Conservation (phyloP, 2,888 invertebrate species). For the Epirrhoe tristata region DNA sequence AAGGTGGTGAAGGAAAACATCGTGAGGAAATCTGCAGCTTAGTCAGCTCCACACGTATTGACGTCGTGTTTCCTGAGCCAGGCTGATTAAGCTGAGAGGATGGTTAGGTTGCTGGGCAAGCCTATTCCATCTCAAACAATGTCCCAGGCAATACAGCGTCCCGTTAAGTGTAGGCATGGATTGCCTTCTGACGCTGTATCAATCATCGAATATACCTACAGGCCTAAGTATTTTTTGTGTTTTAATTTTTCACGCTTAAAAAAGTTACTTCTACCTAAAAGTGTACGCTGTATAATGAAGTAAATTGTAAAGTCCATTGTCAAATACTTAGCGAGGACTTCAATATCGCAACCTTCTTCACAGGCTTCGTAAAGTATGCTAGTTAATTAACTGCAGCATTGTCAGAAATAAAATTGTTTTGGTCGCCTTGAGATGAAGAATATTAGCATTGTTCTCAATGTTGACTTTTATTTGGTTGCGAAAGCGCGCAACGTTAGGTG, state of each 20-base stretch:
- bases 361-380: slow-evolving; percentile 20
- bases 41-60: too few relatives aligned
- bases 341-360: slow-evolving; percentile 47
- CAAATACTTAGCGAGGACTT: slow-evolving; percentile 45
- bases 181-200: too few relatives aligned
- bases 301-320: slow-evolving; percentile 28
- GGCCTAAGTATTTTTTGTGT: too few relatives aligned
- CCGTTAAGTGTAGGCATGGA: too few relatives aligned
- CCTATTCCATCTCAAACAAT: too few relatives aligned
- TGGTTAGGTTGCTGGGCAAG: too few relatives aligned
- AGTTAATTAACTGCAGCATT: slow-evolving; percentile 39
- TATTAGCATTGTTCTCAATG: slow-evolving; percentile 54
- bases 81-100: too few relatives aligned
- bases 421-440: slow-evolving; percentile 51
- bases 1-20: too few relatives aligned
- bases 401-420: slow-evolving; percentile 45
- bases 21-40: too few relatives aligned
- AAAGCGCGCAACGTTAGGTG: slow-evolving; percentile 80
- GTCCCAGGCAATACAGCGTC: too few relatives aligned
- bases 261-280: background rate
- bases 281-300: background rate
- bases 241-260: background rate
- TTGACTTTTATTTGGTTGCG: slow-evolving; percentile 64
- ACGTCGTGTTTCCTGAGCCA: too few relatives aligned
- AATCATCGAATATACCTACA: too few relatives aligned